These are phyloP conservation scores for Drosophila aff. DNA, from an alignment of 1,140 invertebrate genomes.

Conservation along the genomic window DNA sequence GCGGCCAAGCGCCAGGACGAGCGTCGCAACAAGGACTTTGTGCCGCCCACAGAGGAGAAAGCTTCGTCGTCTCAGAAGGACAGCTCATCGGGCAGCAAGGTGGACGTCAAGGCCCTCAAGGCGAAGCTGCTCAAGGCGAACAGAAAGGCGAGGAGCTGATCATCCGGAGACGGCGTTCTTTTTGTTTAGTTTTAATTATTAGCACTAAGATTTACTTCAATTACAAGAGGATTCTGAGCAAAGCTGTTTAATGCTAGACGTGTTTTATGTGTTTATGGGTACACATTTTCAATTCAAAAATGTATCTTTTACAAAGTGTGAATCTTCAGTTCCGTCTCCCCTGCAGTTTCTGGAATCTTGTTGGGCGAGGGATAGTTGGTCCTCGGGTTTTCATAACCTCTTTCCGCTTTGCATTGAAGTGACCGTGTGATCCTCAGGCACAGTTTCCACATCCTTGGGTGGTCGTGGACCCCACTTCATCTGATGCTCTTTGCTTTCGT, in stretches of 20 bases:
- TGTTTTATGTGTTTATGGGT: not conserved
- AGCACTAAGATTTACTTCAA: constrained; percentile 11
- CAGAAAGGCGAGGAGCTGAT: constrained; percentile 63
- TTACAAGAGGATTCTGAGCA: constrained; percentile 19
- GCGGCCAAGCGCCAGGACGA: constrained; percentile 91
- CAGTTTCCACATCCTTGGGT: no score
- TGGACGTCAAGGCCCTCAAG: constrained; percentile 76
- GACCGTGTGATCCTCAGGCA: no score
- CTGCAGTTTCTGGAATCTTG: no score
- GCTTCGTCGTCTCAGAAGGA: constrained; percentile 41
- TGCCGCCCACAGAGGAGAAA: constrained; percentile 90
- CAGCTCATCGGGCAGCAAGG: constrained; percentile 18
- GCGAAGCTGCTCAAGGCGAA: constrained; percentile 75
- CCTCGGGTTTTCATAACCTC: no score
- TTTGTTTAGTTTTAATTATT: constrained; percentile 44
- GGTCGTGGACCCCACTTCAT: no score
- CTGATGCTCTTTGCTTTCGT: no score
- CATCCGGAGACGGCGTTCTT: not conserved
- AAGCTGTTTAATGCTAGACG: no score
- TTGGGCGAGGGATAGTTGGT: no score
- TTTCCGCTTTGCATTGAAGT: no score
- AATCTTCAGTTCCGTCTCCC: no score
- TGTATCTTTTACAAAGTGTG: not conserved
- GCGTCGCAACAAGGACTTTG: constrained; percentile 91
- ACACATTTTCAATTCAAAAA: not conserved